Evolutionary conservation across 2,113 vertebrate species (phyloP).

Genomic region (Brachyistius frenatus): DNA sequence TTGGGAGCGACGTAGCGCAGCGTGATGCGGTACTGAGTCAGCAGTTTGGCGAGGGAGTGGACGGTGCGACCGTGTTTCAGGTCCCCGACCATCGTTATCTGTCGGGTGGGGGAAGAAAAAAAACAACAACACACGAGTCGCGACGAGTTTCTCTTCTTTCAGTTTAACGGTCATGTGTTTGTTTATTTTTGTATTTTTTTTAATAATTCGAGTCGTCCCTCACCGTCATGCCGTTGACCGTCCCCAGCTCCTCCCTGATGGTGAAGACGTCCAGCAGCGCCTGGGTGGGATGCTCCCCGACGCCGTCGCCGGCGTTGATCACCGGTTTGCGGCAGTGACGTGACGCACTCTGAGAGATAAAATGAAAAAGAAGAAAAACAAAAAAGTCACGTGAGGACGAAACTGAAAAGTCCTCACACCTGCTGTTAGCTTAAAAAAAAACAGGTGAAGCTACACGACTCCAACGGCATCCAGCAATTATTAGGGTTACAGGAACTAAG

Average conservation of each 20-base stretch:
- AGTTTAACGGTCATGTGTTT: not conserved
- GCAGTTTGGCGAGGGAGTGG: constrained; percentile 94
- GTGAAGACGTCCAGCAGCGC: constrained; percentile 97
- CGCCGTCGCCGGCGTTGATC: constrained; percentile 96
- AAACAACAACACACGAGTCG: not conserved
- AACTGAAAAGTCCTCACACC: not conserved
- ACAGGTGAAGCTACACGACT: too few species aligned
- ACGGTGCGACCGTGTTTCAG: constrained; percentile 97
- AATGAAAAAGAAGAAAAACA: too few species aligned
- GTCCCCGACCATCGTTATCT: constrained; percentile 99
- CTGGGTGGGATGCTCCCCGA: constrained; percentile 96
- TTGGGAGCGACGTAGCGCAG: constrained; percentile 94
- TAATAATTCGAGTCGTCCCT: constrained; percentile 37
- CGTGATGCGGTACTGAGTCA: constrained; percentile 94
- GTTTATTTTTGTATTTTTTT: too few species aligned
- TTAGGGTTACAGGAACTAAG: too few species aligned
- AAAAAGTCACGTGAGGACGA: not conserved
- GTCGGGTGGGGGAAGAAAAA: not conserved
- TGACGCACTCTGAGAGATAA: constrained; percentile 85
- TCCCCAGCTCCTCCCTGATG: constrained; percentile 98
- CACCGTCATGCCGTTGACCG: constrained; percentile 98
- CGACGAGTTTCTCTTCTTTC: not conserved
- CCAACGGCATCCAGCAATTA: too few species aligned
- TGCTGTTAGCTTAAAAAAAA: too few species aligned
- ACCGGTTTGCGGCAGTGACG: constrained; percentile 94